Percentiles rank a stretch among this genome's conserved stretches.
These are phyloP conservation scores for Platalea minor DNA, from an alignment of 2,797 vertebrate genomes.

Conservation along the genomic window DNA sequence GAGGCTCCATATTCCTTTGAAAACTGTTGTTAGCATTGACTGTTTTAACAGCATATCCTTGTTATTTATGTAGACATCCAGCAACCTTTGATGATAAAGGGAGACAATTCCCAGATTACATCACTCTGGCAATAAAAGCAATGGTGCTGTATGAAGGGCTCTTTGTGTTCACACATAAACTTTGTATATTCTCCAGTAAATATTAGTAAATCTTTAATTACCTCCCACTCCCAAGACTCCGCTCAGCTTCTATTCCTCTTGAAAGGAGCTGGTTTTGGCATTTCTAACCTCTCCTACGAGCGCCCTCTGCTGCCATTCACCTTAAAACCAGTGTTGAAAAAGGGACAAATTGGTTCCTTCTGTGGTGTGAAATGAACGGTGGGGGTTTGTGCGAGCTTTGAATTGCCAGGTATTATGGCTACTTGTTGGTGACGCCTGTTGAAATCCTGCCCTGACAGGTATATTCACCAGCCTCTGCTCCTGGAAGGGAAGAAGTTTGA, in stretches of 20 bases:
- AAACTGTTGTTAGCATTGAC: neutral
- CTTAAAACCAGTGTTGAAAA: neutral
- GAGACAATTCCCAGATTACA: neutral
- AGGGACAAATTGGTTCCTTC: neutral
- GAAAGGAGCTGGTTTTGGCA: neutral
- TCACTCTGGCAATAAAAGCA: neutral
- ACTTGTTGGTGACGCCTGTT: neutral
- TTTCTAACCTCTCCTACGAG: neutral
- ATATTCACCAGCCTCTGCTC: conserved; percentile 85
- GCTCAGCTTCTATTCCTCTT: neutral
- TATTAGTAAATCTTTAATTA: conserved; percentile 21
- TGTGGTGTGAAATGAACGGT: neutral
- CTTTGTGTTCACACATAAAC: conserved; percentile 1
- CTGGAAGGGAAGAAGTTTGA: conserved; percentile 88
- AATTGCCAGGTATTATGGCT: neutral
- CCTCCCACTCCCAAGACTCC: neutral
- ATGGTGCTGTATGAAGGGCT: neutral
- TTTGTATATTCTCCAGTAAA: neutral
- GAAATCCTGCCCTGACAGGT: conserved; percentile 68
- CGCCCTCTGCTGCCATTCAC: neutral
- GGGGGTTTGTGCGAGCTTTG: neutral
- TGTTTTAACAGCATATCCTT: neutral
- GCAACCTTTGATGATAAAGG: neutral
- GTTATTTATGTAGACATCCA: neutral
- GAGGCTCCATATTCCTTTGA: neutral